Evolutionary conservation across 2,888 invertebrate genomes (phyloP), one percentile per base, ranked within the genome.

Genomic region (Mamestra brassicae): DNA sequence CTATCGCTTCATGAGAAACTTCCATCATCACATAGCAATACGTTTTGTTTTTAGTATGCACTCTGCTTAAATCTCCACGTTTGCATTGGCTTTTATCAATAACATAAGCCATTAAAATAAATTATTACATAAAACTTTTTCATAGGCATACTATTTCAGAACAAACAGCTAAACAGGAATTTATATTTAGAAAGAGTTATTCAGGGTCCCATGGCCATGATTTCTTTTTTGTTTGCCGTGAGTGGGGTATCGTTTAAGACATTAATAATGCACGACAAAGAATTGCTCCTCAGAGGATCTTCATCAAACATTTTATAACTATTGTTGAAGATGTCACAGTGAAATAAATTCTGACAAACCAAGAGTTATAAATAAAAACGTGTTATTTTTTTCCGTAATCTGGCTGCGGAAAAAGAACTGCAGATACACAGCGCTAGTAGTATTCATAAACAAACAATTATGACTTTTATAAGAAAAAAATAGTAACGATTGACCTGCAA

Each of bases 221-320:
- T 72, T 72, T 62, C 0, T 36, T 72, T 61, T 60, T 36, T 54
- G 26, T 54, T 74, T 63, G 3, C 8, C 10, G 50, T 55, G 52
- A 57, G 36, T 72, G 13, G 36, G 17, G 57, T 80, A 52, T 62
- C 80, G 42, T 50, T 62, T 45, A 73, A 26, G 17, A 15, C 45
- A 52, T 80, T 62, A 80, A 62, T 80, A 76, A 80, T 72, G 34
- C 80, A 76, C 26, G 26, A 57, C 42, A 62, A 55, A 62, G 61
- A 80, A 55, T 80, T 71, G 4, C 10, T 50, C 80, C 54, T 38
- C n/a, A 7, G 79, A 34, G 55, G 38, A 62, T 45, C 34, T 54
- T 52, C 57, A 13, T 36, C 17, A 80, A 72, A 72, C 17, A 62
- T 62, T 73, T 62, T 72, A 11, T 36, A 47, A 55, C 26, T 26